Evolutionary conservation across 1,140 invertebrate species (phyloP).

Genomic region (Penaeus vannamei): DNA sequence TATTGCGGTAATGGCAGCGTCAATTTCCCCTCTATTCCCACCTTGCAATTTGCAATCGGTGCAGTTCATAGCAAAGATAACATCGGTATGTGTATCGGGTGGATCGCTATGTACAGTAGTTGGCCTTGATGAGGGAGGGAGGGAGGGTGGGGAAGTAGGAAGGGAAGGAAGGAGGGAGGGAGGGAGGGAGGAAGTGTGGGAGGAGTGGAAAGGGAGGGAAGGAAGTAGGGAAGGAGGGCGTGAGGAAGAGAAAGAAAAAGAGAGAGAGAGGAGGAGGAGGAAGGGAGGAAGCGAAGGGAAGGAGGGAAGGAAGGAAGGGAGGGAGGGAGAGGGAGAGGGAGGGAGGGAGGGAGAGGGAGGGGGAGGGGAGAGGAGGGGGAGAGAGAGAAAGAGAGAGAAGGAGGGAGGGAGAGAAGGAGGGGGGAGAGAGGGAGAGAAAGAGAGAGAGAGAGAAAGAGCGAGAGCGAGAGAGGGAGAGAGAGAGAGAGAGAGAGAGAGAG

Average conservation of each 20-base stretch:
- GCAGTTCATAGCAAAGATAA: too few relatives aligned
- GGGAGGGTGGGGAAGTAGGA: too few relatives aligned
- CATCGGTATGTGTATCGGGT: too few relatives aligned
- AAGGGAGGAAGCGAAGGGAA: background rate
- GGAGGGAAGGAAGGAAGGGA: background rate
- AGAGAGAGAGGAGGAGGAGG: background rate
- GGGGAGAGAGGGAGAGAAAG: background rate
- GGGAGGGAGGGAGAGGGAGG: background rate
- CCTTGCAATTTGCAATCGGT: too few relatives aligned
- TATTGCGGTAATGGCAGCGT: too few relatives aligned
- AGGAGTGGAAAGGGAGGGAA: constrained; percentile 28
- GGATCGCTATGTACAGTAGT: too few relatives aligned
- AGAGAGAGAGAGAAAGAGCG: background rate
- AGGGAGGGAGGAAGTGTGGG: background rate
- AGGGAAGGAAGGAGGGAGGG: background rate
- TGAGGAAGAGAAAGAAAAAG: constrained; percentile 25
- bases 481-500: background rate
- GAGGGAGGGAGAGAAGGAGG: background rate
- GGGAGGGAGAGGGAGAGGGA: background rate
- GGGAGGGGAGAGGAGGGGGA: background rate
- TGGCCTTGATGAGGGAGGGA: too few relatives aligned
- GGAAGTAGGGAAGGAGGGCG: constrained; percentile 25
- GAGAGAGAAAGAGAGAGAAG: background rate
- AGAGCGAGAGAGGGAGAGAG: background rate
- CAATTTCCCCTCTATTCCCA: too few relatives aligned